Base-by-base conservation (phyloP, 2,888 invertebrate species). In the Pachliopta kotzebuea region DNA sequence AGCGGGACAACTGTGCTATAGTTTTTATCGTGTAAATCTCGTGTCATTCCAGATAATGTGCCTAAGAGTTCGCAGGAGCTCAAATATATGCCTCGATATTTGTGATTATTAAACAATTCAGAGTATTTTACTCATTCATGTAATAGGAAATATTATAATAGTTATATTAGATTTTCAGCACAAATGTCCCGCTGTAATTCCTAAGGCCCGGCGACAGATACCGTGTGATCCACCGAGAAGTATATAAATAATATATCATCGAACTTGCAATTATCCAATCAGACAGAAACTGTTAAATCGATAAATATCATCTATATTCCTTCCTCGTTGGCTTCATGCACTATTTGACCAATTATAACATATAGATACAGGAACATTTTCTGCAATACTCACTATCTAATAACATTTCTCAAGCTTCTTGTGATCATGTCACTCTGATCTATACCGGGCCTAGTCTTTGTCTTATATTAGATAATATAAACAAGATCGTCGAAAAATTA, bases 21-120 rank as follows among this genome's bases (percentile, higher is more conserved):
- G 59, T 65, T 72, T 74, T 56, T 66, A 62, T 73, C 67, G 68
- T 72, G 62, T 68, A 68, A 63, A 69, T 64, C 68, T 74, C 76
- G 76, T 80, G 71, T 80, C 75, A 84, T 80, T 81, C 82, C 81
- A 83, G 82, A 81, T 78, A 81, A 85, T 84, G 88, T 88, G 88
- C 88, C 88, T 88, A 86, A 86, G 79, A 81, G 86, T 81, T 85
- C 74, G 31, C 69, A 72, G 55, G 76, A 76, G 70, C 85, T 84
- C 83, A 77, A 62, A 79, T 78, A 74, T 81, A 85, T 85, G 82
- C 84, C 83, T 83, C 79, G 74, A 73, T 76, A 24, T 55, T 55
- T 55, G 59, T 69, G 56, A 60, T 56, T 50, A 61, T 60, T 37
- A 31, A 57, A 54, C 63, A 64, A 45, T 62, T 60, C 53, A 54